A percentile compares a stretch with the other conserved stretches of the same genome.
These are phyloP conservation scores for Nymphalis urticae DNA, from an alignment of 2,888 invertebrate genomes.

Conservation along the genomic window DNA sequence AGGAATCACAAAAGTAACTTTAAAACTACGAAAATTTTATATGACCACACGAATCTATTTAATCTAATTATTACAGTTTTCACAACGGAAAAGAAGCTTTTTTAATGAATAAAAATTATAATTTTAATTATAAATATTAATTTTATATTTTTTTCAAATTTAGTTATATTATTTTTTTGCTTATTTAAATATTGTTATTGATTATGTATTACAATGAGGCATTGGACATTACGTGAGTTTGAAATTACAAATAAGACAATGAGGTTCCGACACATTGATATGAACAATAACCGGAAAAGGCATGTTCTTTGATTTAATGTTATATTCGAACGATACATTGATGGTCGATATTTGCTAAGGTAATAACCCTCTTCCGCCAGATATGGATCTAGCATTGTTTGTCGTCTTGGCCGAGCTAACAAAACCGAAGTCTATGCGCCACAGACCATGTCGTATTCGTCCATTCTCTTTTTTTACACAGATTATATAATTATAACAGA, in stretches of 20 bases:
- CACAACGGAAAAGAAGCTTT: no score
- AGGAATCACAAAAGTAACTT: no score
- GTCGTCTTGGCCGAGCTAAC: slow-evolving; percentile 44
- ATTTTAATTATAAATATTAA: no score
- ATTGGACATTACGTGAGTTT: not conserved
- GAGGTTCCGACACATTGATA: slow-evolving; percentile 38
- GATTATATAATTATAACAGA: not conserved
- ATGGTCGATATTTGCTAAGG: slow-evolving; percentile 54
- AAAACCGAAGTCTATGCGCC: not conserved
- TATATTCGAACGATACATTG: slow-evolving; percentile 50
- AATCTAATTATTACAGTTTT: no score
- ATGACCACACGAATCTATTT: no score
- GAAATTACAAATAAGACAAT: slow-evolving; percentile 48
- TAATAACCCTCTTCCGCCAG: slow-evolving; percentile 58
- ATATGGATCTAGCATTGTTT: slow-evolving; percentile 51
- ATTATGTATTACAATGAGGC: not conserved
- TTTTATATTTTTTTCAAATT: no score
- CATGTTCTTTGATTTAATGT: slow-evolving; percentile 63
- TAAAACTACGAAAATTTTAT: no score
- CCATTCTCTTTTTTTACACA: slow-evolving; percentile 5
- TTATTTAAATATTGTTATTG: no score
- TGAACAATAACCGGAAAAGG: slow-evolving; percentile 70
- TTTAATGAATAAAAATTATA: no score
- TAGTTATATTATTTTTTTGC: no score
- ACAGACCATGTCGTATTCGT: slow-evolving; percentile 3